phyloP scores from a whole-genome alignment of 2,113 vertebrate species.

The Ascaphus truei region DNA sequence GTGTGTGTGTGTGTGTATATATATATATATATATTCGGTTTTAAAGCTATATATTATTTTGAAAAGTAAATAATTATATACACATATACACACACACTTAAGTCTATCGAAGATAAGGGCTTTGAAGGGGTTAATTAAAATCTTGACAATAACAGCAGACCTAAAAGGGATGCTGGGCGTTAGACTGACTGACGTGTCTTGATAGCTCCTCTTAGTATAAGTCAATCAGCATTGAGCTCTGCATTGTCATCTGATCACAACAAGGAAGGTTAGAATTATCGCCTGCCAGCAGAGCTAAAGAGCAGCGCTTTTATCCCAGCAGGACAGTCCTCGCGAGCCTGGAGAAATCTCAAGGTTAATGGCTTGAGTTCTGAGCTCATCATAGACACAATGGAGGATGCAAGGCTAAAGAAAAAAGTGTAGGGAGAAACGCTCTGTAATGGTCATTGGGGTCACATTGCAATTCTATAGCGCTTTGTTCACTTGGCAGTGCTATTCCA shows the following conservation, averaged over 20 bases:
- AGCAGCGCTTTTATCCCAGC: slow-evolving; percentile 33
- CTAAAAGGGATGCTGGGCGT: neutral
- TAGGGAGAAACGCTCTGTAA: neutral
- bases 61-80: too few species aligned
- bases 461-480: neutral
- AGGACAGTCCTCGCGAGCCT: slow-evolving; percentile 22
- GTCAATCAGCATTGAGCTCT: slow-evolving; percentile 11
- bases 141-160: too few species aligned
- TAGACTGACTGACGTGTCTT: neutral
- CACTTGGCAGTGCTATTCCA: neutral
- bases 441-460: neutral
- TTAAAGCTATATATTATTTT: too few species aligned
- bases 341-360: slow-evolving; percentile 31
- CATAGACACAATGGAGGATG: slow-evolving; percentile 28
- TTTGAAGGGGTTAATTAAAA: too few species aligned
- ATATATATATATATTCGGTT: too few species aligned
- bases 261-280: slow-evolving; percentile 32
- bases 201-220: slow-evolving; percentile 9
- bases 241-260: slow-evolving; percentile 23
- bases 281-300: slow-evolving; percentile 14
- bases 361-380: slow-evolving; percentile 24
- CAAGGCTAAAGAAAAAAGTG: slow-evolving; percentile 18
- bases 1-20: too few species aligned
- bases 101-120: too few species aligned
- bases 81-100: too few species aligned